These are phyloP conservation scores for Cossypha dichroa DNA, from an alignment of 2,797 vertebrate species.

Conservation along the genomic window DNA sequence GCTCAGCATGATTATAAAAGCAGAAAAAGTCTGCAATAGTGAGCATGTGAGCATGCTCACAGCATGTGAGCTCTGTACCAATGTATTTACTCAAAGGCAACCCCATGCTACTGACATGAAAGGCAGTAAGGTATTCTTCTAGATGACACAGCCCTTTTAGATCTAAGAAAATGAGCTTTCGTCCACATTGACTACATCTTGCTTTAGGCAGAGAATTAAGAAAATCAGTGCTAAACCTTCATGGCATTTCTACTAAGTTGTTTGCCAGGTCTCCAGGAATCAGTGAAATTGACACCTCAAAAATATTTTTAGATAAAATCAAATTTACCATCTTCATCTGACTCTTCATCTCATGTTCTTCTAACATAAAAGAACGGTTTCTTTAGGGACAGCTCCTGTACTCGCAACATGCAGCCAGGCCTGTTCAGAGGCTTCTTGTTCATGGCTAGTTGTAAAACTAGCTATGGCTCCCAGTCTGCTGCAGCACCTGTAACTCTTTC, in stretches of 20 bases:
- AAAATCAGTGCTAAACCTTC: not conserved
- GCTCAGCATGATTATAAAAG: not conserved
- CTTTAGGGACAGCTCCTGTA: not conserved
- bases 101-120: not conserved
- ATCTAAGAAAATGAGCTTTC: constrained; percentile 17
- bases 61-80: not conserved
- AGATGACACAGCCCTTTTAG: not conserved
- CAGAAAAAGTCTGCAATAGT: not conserved
- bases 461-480: not conserved
- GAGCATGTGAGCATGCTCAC: not conserved
- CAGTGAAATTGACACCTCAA: not conserved
- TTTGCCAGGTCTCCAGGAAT: not conserved
- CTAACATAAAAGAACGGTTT: not conserved
- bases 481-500: not conserved
- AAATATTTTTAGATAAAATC: not conserved
- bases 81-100: not conserved
- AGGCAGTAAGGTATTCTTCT: not conserved
- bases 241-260: not conserved
- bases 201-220: not conserved
- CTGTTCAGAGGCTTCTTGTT: not conserved
- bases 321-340: not conserved
- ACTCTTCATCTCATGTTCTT: not conserved
- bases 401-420: not conserved
- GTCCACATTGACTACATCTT: not conserved
- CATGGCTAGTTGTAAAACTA: not conserved